These are phyloP conservation scores for Yponomeuta evonymella DNA, from an alignment of 2,888 invertebrate genomes.

Conservation along the genomic window DNA sequence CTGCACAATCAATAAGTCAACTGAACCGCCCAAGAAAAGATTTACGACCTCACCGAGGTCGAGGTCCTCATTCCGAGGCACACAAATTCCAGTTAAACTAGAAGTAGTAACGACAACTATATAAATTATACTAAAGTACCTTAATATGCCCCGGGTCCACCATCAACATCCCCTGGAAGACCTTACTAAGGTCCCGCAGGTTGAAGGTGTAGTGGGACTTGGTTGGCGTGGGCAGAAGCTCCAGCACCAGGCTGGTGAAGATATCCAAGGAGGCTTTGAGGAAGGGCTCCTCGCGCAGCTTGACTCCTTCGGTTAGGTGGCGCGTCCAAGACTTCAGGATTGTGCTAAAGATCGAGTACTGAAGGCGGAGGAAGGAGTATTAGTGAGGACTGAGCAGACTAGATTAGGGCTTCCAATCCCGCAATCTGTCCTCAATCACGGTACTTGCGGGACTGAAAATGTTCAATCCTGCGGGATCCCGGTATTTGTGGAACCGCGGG, in stretches of 20 bases:
- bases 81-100: too few relatives aligned
- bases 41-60: too few relatives aligned
- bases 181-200: constrained; percentile 88
- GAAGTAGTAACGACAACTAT: too few relatives aligned
- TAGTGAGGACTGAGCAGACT: neutral
- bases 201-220: constrained; percentile 96
- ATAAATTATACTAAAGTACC: constrained; percentile 48
- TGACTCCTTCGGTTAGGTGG: constrained; percentile 36
- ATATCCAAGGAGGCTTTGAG: constrained; percentile 81
- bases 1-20: too few relatives aligned
- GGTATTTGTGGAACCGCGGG: too few relatives aligned
- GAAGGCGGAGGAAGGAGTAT: constrained; percentile 20
- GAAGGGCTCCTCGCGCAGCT: constrained; percentile 61
- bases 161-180: constrained; percentile 88
- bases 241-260: constrained; percentile 79
- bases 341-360: constrained; percentile 79
- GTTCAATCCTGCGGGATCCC: too few relatives aligned
- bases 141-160: constrained; percentile 78
- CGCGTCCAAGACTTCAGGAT: constrained; percentile 82
- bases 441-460: too few relatives aligned
- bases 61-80: too few relatives aligned
- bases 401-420: too few relatives aligned
- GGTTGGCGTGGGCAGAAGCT: constrained; percentile 89
- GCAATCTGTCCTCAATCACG: too few relatives aligned
- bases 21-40: too few relatives aligned